phyloP scores from a whole-genome alignment of 2,113 vertebrate genomes.

The Cercopithecus mona region DNA sequence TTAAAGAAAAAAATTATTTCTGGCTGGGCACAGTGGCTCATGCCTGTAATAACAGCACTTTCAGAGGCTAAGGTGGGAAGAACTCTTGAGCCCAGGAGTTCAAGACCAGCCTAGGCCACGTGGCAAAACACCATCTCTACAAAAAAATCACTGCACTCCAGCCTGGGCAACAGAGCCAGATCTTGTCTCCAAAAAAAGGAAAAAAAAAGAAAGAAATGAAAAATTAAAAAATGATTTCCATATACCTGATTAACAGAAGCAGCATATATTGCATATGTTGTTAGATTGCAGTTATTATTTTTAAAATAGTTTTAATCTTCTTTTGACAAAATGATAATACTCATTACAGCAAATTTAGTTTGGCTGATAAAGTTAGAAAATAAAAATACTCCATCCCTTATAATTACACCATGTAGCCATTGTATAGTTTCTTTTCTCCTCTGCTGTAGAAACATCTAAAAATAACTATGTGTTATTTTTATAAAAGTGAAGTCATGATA shows the following conservation, averaged over 20 bases:
- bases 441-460: conserved; percentile 1
- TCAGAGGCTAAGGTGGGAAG: too few species aligned
- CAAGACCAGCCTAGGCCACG: too few species aligned
- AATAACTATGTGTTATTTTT: not conserved
- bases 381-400: not conserved
- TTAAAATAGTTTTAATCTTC: not conserved
- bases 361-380: not conserved
- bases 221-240: not conserved
- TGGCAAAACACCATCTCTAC: too few species aligned
- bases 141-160: too few species aligned
- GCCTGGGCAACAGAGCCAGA: too few species aligned
- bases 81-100: too few species aligned
- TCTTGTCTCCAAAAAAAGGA: too few species aligned
- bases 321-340: conserved; percentile 25
- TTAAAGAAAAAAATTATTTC: not conserved
- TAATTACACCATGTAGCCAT: not conserved
- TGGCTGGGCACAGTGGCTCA: too few species aligned
- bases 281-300: conserved; percentile 25
- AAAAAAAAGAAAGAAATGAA: too few species aligned
- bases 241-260: not conserved
- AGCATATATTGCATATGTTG: not conserved
- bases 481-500: not conserved
- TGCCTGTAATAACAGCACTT: too few species aligned
- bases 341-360: conserved; percentile 16
- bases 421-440: not conserved